Conservation (phyloP, 1,140 invertebrate species). For the Choristoneura fumiferana region DNA sequence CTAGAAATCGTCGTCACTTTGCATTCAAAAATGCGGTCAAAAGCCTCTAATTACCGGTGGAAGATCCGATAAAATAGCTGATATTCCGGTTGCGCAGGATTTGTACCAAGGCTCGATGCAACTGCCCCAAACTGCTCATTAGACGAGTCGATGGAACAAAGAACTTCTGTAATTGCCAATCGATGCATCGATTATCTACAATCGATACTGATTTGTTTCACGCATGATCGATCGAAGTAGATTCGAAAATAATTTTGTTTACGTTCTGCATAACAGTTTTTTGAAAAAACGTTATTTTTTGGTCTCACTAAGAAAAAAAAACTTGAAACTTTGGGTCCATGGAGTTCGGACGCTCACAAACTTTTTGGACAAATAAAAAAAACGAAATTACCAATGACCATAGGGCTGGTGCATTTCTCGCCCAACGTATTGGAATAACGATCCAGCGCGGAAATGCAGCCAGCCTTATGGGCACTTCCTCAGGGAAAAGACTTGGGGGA, state of each 20-base stretch:
- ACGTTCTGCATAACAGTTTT: no score
- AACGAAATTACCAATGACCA: no score
- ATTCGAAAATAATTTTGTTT: neutral
- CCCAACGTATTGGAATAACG: no score
- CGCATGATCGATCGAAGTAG: neutral
- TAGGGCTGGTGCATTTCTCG: no score
- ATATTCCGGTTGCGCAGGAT: constrained; percentile 38
- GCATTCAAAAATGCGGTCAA: constrained; percentile 4
- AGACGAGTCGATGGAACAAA: constrained; percentile 40
- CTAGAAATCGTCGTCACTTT: constrained; percentile 8
- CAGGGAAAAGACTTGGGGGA: no score
- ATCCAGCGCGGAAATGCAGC: no score
- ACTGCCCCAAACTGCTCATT: constrained; percentile 38
- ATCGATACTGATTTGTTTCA: constrained; percentile 16
- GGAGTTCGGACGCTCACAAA: no score
- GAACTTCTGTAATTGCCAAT: constrained; percentile 30
- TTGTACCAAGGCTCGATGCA: constrained; percentile 35
- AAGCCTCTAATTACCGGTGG: constrained; percentile 28
- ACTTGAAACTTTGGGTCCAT: no score
- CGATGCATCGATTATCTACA: constrained; percentile 26
- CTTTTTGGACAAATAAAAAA: no score
- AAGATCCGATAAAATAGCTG: constrained; percentile 35
- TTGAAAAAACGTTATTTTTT: neutral
- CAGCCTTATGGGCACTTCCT: no score
- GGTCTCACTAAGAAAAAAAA: no score